phyloP scores from a whole-genome alignment of 2,888 invertebrate genomes.

The Heliconius erato region DNA sequence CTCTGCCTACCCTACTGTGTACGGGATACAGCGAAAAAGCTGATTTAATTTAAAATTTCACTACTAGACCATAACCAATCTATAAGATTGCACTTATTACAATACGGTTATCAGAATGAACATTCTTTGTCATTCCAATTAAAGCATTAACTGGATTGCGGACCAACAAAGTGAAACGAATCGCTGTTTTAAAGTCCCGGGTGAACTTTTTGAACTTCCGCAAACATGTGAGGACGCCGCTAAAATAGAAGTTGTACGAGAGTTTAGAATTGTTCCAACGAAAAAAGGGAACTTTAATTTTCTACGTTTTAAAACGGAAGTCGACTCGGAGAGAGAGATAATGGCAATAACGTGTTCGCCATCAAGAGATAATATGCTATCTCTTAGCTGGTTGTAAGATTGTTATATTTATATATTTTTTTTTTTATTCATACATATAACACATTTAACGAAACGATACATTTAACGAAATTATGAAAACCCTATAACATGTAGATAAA shows the following conservation, averaged over 20 bases:
- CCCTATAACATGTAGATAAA: no score
- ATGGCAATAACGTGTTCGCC: constrained; percentile 77
- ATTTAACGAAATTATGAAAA: no score
- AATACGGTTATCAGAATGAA: neutral
- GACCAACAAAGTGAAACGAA: constrained; percentile 70
- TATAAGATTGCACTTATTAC: neutral
- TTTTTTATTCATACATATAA: neutral
- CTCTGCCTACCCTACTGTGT: no score
- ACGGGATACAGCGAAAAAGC: no score
- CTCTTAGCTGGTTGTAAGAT: neutral
- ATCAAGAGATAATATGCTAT: constrained; percentile 49
- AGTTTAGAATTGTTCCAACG: constrained; percentile 81
- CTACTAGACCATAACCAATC: no score
- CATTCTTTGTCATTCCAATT: constrained; percentile 62
- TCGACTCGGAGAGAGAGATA: constrained; percentile 71
- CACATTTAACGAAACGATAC: no score
- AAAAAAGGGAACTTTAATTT: constrained; percentile 84
- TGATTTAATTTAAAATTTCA: no score
- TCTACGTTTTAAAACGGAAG: constrained; percentile 83
- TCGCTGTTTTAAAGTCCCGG: constrained; percentile 73
- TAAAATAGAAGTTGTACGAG: constrained; percentile 83
- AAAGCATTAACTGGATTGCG: constrained; percentile 72
- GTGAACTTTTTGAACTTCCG: constrained; percentile 80
- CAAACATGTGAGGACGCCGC: constrained; percentile 82
- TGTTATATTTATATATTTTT: neutral